Conservation (phyloP, 1,140 invertebrate genomes). For the Sinella curviseta region DNA sequence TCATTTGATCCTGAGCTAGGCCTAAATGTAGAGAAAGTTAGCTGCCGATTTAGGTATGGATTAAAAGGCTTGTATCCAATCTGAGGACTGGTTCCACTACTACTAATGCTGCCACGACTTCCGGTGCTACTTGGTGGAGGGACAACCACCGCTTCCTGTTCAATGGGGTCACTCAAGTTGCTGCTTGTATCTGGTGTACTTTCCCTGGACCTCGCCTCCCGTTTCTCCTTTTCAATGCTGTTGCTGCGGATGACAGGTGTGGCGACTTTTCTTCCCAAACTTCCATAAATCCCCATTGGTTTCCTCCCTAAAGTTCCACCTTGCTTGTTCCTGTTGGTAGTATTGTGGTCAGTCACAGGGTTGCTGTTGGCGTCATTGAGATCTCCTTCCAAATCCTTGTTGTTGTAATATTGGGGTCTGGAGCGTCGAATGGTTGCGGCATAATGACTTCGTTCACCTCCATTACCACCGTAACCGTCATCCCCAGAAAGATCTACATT, state of each 20-base stretch:
- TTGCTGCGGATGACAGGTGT: conserved; percentile 34
- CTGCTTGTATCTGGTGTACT: conserved; percentile 1
- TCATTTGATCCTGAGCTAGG: conserved; percentile 9
- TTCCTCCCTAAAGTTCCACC: background rate
- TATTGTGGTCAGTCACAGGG: conserved; percentile 13
- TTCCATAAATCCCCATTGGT: conserved; percentile 38
- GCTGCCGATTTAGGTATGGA: conserved; percentile 45
- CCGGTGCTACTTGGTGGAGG: background rate
- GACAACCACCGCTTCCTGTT: background rate
- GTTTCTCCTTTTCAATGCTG: conserved; percentile 21
- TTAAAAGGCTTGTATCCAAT: conserved; percentile 48
- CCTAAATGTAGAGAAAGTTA: conserved; percentile 49
- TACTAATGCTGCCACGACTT: background rate
- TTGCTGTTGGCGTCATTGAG: conserved; percentile 26
- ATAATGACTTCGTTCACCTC: conserved; percentile 19
- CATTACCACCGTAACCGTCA: background rate
- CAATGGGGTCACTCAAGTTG: background rate
- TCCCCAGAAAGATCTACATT: background rate
- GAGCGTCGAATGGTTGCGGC: conserved; percentile 46
- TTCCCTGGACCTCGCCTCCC: background rate
- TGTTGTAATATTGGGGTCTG: conserved; percentile 33
- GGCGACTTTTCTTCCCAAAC: conserved; percentile 42
- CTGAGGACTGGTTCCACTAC: background rate
- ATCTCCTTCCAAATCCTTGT: conserved; percentile 15
- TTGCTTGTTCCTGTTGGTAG: background rate